Percentiles rank a stretch among this genome's conserved stretches.
Conservation (phyloP, 1,140 invertebrate species). For the Brachionus angularis region DNA sequence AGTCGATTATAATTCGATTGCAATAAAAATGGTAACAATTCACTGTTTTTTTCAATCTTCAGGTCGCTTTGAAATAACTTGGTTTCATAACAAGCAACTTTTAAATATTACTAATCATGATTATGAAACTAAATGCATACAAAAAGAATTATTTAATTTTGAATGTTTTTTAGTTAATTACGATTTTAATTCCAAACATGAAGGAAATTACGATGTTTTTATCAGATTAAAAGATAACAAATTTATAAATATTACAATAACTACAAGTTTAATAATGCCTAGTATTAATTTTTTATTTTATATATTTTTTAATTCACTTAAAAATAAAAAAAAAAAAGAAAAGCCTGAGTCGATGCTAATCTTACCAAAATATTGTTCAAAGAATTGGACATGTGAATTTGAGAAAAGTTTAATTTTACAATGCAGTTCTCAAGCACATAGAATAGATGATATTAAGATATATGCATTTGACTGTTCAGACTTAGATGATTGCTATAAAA, state of each 20-base stretch:
- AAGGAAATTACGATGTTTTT: constrained; percentile 7
- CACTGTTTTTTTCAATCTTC: no score
- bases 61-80: neutral
- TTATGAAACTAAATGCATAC: neutral
- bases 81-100: neutral
- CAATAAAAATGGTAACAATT: no score
- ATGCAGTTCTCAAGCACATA: constrained; percentile 25
- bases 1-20: neutral
- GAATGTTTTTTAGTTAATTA: neutral
- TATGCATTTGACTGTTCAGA: neutral
- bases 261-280: neutral
- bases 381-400: constrained; percentile 33
- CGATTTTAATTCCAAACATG: neutral
- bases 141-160: neutral
- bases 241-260: neutral
- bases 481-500: constrained; percentile 14
- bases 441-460: constrained; percentile 17
- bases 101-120: neutral
- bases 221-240: neutral
- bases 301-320: no score
- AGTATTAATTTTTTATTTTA: no score
- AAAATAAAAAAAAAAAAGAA: no score
- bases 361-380: neutral
- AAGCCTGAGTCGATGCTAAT: neutral
- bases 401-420: neutral